These are phyloP conservation scores for Drosophila pruinosa DNA, from an alignment of 1,140 invertebrate species.

Conservation along the genomic window DNA sequence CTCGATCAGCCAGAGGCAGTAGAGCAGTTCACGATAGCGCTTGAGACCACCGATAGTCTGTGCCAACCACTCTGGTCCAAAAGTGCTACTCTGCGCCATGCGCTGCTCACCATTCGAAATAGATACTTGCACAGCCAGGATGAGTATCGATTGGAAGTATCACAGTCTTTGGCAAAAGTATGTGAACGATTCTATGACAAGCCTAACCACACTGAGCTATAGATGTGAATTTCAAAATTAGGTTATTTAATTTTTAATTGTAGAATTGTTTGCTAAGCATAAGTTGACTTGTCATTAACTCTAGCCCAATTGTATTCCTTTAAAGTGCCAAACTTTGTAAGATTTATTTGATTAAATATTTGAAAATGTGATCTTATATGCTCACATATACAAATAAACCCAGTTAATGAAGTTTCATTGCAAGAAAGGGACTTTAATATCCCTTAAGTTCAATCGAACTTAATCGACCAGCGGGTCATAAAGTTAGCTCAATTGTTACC, in stretches of 20 bases:
- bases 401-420: neutral
- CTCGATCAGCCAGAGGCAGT: constrained; percentile 68
- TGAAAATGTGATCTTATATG: neutral
- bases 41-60: constrained; percentile 53
- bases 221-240: constrained; percentile 5
- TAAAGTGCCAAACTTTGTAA: constrained; percentile 6
- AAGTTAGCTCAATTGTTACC: constrained; percentile 66
- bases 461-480: constrained; percentile 59
- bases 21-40: constrained; percentile 59
- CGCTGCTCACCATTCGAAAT: constrained; percentile 61
- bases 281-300: neutral
- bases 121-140: constrained; percentile 58
- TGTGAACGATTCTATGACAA: constrained; percentile 55
- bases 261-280: constrained; percentile 7
- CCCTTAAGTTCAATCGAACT: constrained; percentile 46
- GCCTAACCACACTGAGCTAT: constrained; percentile 61
- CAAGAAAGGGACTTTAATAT: neutral
- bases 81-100: constrained; percentile 54
- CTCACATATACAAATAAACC: neutral
- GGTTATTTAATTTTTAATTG: neutral
- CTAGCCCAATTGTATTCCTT: neutral
- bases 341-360: neutral
- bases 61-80: constrained; percentile 63
- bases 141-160: constrained; percentile 67
- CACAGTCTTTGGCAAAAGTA: constrained; percentile 44